Evolutionary conservation across 2,797 vertebrate genomes (phyloP).

Genomic region (Poecilia velifera): DNA sequence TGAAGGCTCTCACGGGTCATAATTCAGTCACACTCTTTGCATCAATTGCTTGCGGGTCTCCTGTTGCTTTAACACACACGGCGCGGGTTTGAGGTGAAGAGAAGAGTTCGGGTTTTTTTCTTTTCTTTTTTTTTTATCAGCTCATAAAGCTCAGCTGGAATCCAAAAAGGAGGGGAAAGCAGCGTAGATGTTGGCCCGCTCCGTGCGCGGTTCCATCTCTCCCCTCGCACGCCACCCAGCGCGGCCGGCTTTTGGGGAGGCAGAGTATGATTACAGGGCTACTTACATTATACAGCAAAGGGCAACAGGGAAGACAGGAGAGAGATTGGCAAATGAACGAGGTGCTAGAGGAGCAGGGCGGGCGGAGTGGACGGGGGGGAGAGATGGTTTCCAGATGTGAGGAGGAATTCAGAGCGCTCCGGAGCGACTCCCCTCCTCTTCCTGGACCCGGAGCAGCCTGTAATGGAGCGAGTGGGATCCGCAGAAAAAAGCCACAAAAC

Average conservation of each 20-base stretch:
- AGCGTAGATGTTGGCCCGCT: slow-evolving; percentile 17
- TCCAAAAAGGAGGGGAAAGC: slow-evolving; percentile 32
- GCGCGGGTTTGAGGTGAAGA: slow-evolving; percentile 20
- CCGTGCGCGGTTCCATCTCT: slow-evolving; percentile 1
- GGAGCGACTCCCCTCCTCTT: slow-evolving; percentile 43
- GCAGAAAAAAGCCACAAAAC: slow-evolving; percentile 37
- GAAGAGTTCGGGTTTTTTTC: slow-evolving; percentile 1
- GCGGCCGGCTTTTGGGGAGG: slow-evolving; percentile 27
- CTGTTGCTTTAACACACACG: slow-evolving; percentile 28
- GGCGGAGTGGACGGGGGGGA: not conserved
- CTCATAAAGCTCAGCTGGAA: slow-evolving; percentile 48
- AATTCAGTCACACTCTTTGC: slow-evolving; percentile 26
- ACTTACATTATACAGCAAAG: slow-evolving; percentile 70
- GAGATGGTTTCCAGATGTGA: slow-evolving; percentile 79
- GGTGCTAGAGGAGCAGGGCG: slow-evolving; percentile 6
- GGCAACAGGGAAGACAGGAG: slow-evolving; percentile 39
- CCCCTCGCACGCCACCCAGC: slow-evolving; percentile 50
- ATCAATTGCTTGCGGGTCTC: slow-evolving; percentile 10
- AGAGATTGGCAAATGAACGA: slow-evolving; percentile 33
- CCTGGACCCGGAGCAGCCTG: slow-evolving; percentile 41
- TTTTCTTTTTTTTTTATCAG: slow-evolving; percentile 31
- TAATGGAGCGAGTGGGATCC: slow-evolving; percentile 50
- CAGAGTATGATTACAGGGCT: slow-evolving; percentile 69
- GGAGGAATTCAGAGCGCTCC: slow-evolving; percentile 64
- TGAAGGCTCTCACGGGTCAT: not conserved